Percentiles rank a stretch among this genome's conserved stretches.
Conservation (phyloP, 2,113 vertebrate genomes). For the Nerophis ophidion region DNA sequence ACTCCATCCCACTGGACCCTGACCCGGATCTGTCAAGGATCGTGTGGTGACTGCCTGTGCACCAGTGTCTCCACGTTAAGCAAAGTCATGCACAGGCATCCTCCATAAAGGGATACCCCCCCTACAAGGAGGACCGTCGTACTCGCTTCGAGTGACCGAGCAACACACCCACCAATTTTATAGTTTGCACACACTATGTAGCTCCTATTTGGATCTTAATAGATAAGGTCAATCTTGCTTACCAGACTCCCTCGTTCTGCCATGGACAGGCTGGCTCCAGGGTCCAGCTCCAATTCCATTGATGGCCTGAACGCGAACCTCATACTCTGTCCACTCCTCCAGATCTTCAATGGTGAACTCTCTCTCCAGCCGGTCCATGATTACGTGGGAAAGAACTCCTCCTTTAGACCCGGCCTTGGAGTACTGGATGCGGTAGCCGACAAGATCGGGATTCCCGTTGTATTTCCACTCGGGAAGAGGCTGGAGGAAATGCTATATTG, state of each 20-base stretch:
- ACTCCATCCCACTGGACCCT: no score
- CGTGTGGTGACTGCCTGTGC: no score
- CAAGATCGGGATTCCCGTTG: constrained; percentile 90
- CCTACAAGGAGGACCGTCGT: no score
- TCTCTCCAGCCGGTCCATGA: constrained; percentile 85
- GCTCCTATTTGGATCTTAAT: no score
- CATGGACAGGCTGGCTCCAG: constrained; percentile 80
- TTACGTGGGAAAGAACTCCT: constrained; percentile 73
- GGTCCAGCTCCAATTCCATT: constrained; percentile 89
- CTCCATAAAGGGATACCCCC: no score
- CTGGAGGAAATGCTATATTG: constrained; percentile 55
- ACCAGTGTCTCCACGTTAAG: no score
- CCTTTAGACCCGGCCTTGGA: constrained; percentile 71
- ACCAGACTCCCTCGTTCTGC: constrained; percentile 82
- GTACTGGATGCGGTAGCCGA: constrained; percentile 89
- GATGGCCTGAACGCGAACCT: constrained; percentile 88
- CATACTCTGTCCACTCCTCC: constrained; percentile 94
- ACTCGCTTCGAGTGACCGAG: no score
- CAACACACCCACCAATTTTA: no score
- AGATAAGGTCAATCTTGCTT: constrained; percentile 16
- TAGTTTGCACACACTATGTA: no score
- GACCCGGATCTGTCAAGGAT: no score
- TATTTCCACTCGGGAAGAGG: constrained; percentile 94
- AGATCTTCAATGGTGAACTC: constrained; percentile 95
- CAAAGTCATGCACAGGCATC: no score